A percentile compares a stretch with the other conserved stretches of the same genome.
Evolutionary conservation across 2,113 vertebrate genomes (phyloP).

Genomic region (Accipiter virgatus): DNA sequence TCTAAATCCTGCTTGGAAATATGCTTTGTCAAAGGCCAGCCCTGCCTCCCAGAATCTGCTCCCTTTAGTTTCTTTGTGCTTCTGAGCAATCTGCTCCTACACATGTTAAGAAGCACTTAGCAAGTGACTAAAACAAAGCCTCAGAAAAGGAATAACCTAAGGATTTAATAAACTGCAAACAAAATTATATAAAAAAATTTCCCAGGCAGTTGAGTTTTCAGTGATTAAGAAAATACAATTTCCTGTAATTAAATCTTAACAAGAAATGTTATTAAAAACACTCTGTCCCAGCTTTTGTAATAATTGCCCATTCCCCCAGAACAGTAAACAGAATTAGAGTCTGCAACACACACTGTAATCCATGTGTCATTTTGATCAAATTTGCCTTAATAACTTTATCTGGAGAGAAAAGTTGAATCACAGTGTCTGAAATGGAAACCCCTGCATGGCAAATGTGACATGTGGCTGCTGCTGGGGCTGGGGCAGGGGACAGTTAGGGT

Average conservation of each 20-base stretch:
- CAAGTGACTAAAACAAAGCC: constrained; percentile 70
- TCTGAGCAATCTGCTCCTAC: constrained; percentile 17
- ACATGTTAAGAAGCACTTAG: constrained; percentile 76
- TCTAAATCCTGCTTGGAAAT: background rate
- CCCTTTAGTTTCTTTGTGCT: background rate
- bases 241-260: constrained; percentile 86
- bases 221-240: constrained; percentile 86
- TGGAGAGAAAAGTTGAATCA: constrained; percentile 59
- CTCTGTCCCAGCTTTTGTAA: constrained; percentile 80
- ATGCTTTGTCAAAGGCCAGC: background rate
- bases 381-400: constrained; percentile 80
- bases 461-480: background rate
- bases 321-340: constrained; percentile 83
- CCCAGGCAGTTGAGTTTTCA: constrained; percentile 80
- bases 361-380: constrained; percentile 80
- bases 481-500: background rate
- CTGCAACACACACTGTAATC: constrained; percentile 74
- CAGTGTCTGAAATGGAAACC: constrained; percentile 9
- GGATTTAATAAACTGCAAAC: constrained; percentile 83
- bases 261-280: constrained; percentile 85
- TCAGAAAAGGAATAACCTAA: constrained; percentile 78
- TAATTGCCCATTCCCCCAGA: constrained; percentile 80
- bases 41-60: background rate
- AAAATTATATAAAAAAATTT: constrained; percentile 77
- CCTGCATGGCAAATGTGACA: background rate